Base-by-base conservation (phyloP, 2,797 vertebrate species). In the Echiichthys vipera region DNA sequence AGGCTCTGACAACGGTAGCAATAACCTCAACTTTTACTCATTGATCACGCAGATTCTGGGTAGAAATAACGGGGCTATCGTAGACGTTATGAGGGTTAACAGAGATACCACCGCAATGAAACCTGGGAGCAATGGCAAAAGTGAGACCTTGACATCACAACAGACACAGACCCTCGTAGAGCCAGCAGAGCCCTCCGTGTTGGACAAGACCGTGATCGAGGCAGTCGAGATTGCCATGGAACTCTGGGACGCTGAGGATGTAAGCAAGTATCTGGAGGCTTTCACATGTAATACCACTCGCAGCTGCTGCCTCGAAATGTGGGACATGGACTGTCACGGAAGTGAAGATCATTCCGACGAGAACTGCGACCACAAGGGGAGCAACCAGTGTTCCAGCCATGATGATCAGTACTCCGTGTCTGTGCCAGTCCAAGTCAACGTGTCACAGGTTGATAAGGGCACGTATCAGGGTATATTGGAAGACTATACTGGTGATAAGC, bases 271-370 rank as follows among this genome's bases (percentile, higher is more conserved):
- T 10, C 5, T 37, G 6, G 61, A 64, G 36, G 49, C 49, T 43
- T 42, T 45, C 29, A 5, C 25, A 4, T 36, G 39, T 18, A 66
- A 34, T 5, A 55, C 51, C 3, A 66, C 64, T 12, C 64, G 20
- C 29, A 66, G 64, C 51, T 66, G 39, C 51, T n/a, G 40, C 0
- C 40, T 34, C 14, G 54, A 37, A 40, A n/a, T n/a, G n/a, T n/a
- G n/a, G n/a, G n/a, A n/a, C n/a, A n/a, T n/a, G n/a, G n/a, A n/a
- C n/a, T n/a, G n/a, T n/a, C n/a, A n/a, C n/a, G n/a, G n/a, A n/a
- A n/a, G n/a, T n/a, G n/a, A n/a, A n/a, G n/a, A n/a, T n/a, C n/a
- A n/a, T n/a, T n/a, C n/a, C 3, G n/a, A 22, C 3, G 12, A 37
- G 3, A 40, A 45, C 17, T n/a, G 4, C 11, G 12, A 36, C 6